Base-by-base conservation (phyloP, 2,797 vertebrate species). In the Okamejei kenojei region DNA sequence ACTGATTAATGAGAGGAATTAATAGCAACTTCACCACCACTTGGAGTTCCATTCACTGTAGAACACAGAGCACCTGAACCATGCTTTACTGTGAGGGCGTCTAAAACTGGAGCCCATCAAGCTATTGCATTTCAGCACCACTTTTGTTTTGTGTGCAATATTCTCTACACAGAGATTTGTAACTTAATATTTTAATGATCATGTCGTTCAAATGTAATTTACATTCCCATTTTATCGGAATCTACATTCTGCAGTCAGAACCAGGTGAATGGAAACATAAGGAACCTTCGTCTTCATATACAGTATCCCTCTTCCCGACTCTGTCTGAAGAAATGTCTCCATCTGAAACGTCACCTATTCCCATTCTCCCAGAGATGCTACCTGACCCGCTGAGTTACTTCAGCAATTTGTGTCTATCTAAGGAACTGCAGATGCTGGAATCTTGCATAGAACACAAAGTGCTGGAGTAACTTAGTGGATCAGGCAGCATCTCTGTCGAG, bases 1-100 rank as follows among this genome's bases (percentile, higher is more conserved):
- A n/a, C n/a, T 88, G 84, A 63, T 88, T 88, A 88, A 88, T 68
- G 84, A 68, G 82, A 86, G 82, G 63, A n/a, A 8, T 68, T 61
- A 63, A 8, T 23, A 32, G 63, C 68, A 35, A 88, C 21, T 35
- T 0, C 63, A 54, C 63, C 10, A 88, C 32, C n/a, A 68, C 61
- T 65, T 35, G 63, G 84, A 17, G n/a, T 88, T 68, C 35, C 84
- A 35, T 35, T 8, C 7, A 17, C 61, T 35, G 21, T 0, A 68
- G 32, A 2, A 88, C n/a, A n/a, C 26, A 68, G 9, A 19, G n/a
- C n/a, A 88, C 17, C 19, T 88, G n/a, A 88, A 32, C 63, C 61
- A 88, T 63, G 15, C 32, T 35, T 88, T 68, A n/a, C 61, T 63
- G 65, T 10, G 32, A 88, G 15, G n/a, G 17, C 29, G 65, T 88